Conservation (phyloP, 2,797 vertebrate genomes). For the Sebastes cheni region DNA sequence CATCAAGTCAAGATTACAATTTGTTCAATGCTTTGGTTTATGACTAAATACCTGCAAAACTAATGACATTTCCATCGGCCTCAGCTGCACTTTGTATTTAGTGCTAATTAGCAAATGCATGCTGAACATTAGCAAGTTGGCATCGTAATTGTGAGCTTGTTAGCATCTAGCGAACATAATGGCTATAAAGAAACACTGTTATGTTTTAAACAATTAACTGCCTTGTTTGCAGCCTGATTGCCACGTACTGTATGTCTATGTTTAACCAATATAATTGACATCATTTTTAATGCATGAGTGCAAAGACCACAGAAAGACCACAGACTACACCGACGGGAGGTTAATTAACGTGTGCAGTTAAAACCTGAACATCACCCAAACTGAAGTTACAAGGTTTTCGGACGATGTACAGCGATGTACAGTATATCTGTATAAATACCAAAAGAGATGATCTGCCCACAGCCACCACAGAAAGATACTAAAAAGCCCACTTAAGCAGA, state of each 20-base stretch:
- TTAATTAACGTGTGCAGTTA: neutral
- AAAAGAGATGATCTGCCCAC: slow-evolving; percentile 30
- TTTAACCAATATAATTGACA: neutral
- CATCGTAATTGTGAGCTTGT: no score
- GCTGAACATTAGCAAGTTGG: neutral
- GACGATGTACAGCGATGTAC: neutral
- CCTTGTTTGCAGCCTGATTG: neutral
- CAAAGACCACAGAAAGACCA: neutral
- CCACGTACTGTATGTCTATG: neutral
- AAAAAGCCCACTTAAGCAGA: slow-evolving; percentile 60
- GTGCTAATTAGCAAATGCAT: neutral
- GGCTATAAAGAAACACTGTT: neutral
- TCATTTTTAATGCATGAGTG: neutral
- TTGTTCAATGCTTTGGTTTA: neutral
- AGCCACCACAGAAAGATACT: slow-evolving; percentile 47
- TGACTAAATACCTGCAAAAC: neutral
- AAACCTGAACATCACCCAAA: neutral
- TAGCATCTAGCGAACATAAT: no score
- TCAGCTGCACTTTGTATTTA: no score
- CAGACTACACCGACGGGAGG: neutral
- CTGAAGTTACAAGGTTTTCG: slow-evolving; percentile 2
- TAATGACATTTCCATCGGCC: neutral
- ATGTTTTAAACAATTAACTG: neutral
- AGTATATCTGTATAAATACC: slow-evolving; percentile 38
- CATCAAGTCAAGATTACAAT: neutral